These are phyloP conservation scores for Pithecia hirsuta DNA, from an alignment of 2,797 vertebrate genomes.

Conservation along the genomic window DNA sequence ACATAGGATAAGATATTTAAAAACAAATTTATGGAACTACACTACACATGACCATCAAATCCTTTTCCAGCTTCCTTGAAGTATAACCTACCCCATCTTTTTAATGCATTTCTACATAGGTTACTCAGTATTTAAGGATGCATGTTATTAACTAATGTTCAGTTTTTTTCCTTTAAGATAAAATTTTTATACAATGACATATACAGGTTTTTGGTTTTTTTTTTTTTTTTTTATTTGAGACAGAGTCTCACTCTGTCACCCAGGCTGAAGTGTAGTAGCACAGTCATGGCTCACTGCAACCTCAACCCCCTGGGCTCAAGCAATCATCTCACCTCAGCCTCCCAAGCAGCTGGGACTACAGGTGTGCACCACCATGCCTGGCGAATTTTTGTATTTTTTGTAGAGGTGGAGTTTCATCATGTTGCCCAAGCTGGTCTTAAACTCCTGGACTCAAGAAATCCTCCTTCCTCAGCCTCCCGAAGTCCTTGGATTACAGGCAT, in stretches of 20 bases:
- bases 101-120: background rate
- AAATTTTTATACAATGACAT: background rate
- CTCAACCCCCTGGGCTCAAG: background rate
- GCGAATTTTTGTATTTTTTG: background rate
- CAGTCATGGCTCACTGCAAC: background rate
- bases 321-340: background rate
- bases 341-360: background rate
- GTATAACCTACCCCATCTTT: background rate
- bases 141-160: background rate
- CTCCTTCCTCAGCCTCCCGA: background rate
- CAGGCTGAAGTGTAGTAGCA: too few species aligned
- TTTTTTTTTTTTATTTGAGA: too few species aligned
- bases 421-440: background rate
- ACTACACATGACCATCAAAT: background rate
- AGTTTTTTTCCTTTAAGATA: background rate
- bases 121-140: background rate
- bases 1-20: background rate
- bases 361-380: background rate
- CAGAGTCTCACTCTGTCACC: too few species aligned
- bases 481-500: background rate
- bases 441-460: background rate
- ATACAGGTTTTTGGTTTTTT: background rate
- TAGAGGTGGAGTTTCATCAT: background rate
- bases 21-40: background rate
- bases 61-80: background rate